Percentiles rank a stretch among this genome's conserved stretches.
Evolutionary conservation across 2,113 vertebrate genomes (phyloP).

Genomic region (Thunnus maccoyii): DNA sequence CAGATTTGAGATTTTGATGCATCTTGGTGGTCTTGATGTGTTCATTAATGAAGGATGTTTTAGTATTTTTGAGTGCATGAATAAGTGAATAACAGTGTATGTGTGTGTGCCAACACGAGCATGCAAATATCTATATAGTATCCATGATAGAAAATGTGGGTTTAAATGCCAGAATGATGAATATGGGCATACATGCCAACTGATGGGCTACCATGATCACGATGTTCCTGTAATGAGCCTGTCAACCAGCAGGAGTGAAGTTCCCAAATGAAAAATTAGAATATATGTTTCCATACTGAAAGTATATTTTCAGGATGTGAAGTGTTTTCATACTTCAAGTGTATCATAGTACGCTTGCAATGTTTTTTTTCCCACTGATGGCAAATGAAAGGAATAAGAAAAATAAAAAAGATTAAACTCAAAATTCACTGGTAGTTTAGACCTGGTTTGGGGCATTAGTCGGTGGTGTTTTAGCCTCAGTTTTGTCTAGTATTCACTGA

Average conservation of each 20-base stretch:
- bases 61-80: background rate
- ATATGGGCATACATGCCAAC: background rate
- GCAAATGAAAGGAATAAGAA: background rate
- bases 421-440: background rate
- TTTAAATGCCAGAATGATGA: background rate
- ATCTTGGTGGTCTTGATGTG: background rate
- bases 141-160: background rate
- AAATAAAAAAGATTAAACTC: background rate
- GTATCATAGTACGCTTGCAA: background rate
- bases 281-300: background rate
- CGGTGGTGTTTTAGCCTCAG: no score
- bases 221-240: background rate
- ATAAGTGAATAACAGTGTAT: background rate
- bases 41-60: background rate
- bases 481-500: no score
- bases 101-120: background rate
- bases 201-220: slow-evolving; percentile 4
- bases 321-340: background rate
- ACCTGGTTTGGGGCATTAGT: background rate
- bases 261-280: background rate
- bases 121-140: background rate
- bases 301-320: background rate
- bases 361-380: background rate
- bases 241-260: background rate
- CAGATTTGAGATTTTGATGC: background rate